Base-by-base conservation (phyloP, 2,113 vertebrate genomes). In the Cryptotis parvus region DNA sequence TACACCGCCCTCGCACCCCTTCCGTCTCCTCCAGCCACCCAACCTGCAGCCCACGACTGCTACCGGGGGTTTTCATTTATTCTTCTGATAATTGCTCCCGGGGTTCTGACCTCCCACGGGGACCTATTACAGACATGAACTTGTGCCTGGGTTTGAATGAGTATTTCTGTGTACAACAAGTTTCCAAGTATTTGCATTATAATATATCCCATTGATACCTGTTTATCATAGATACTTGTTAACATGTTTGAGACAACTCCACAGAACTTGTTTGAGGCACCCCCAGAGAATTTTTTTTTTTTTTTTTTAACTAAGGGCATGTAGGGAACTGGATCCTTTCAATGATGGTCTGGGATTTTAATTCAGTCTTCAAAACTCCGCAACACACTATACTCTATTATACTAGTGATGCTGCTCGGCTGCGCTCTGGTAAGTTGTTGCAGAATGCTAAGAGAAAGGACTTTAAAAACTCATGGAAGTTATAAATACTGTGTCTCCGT, bases 1-100 rank as follows among this genome's bases (percentile, higher is more conserved):
- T n/a, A n/a, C 5, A 27, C 88, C 49, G 5, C 26, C 10, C 6
- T 4, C 16, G 4, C 9, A 9, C 37, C 11, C 12, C 39, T n/a
- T n/a, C n/a, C 0, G 7, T 39, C 6, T 31, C 18, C 41, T n/a
- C 3, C 31, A 18, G 1, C 29, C 15, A 2, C 0, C 12, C 1
- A 0, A 43, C 1, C 29, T 31, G 63, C 63, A 65, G 63, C 63
- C 27, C 29, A 22, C 63, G 12, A 27, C 63, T 10, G 63, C 22
- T 31, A 10, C 26, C 6, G 29, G n/a, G 11, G 27, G 10, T 29
- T 65, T 65, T 31, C 63, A 29, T 65, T 65, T 65, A 27, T 65
- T 33, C 18, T 29, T n/a, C 22, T 70, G 4, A 1, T 41, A n/a
- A 37, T 81, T 63, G n/a, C 41, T 63, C 15, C n/a, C 4, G 73